These are phyloP conservation scores for Cinclus cinclus DNA, from an alignment of 2,113 vertebrate genomes.

Conservation along the genomic window DNA sequence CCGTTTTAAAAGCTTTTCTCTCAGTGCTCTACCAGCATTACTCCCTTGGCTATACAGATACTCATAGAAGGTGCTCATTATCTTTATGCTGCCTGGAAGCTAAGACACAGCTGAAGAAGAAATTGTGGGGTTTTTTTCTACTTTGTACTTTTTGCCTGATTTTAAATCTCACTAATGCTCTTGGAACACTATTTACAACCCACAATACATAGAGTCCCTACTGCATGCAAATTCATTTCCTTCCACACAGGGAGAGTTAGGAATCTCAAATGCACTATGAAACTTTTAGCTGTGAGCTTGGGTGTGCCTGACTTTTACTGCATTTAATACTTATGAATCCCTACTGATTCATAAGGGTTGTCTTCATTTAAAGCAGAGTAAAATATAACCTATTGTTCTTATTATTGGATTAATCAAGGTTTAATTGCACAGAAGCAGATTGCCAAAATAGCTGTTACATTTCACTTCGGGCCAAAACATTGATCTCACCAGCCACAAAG, in stretches of 20 bases:
- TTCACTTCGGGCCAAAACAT: not conserved
- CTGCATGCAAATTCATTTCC: not conserved
- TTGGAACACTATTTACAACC: not conserved
- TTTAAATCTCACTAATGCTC: conserved; percentile 1
- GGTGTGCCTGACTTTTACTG: not conserved
- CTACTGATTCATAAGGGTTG: not conserved
- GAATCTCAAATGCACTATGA: not conserved
- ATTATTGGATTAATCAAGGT: not conserved
- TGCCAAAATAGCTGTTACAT: not conserved
- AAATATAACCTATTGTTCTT: not conserved
- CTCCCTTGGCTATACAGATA: not conserved
- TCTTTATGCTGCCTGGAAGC: conserved; percentile 10
- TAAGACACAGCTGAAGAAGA: not conserved
- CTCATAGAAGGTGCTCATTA: not conserved
- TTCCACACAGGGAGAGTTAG: not conserved
- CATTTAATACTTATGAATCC: not conserved
- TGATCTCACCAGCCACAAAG: not conserved
- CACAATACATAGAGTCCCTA: not conserved
- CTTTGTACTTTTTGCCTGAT: not conserved
- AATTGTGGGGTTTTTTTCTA: not conserved
- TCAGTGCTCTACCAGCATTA: not conserved
- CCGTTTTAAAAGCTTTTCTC: not conserved
- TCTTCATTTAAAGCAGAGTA: not conserved
- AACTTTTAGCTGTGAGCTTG: not conserved
- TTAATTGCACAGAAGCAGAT: conserved; percentile 9